Evolutionary conservation across 1,140 invertebrate genomes (phyloP), one percentile per base, ranked within the genome.

Genomic region (Drosophila saltans): DNA sequence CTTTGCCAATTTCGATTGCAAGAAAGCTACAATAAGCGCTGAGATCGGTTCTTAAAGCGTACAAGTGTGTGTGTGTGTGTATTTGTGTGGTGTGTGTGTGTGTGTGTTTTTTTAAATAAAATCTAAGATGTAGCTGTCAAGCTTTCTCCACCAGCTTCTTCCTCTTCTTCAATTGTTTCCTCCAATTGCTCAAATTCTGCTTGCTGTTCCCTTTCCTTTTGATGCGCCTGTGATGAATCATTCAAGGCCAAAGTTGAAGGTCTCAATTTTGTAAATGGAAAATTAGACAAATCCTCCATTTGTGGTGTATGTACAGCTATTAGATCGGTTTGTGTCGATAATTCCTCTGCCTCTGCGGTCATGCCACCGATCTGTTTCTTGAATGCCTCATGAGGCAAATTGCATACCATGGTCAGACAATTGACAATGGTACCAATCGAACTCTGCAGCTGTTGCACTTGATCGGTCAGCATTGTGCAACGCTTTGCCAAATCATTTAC

Each of bases 241-340:
- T 90, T 89, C 36, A 92, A 66, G 7, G 90, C 84, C 78, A 92
- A 41, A 1, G 92, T 91, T 0, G 92, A 92, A 21, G 92, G 92
- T 9, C 92, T 78, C 7, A 79, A 61, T 28, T 91, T 91, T 5
- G 71, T 84, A 58, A 92, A 92, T 0, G 91, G 91, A 58, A 92
- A 92, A 64, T 84, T 86, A 16, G 69, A 77, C 21, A 90, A 76
- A 56, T 83, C 88, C 64, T 92, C 92, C 11, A 95, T 93, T 88
- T 95, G 95, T 3, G 96, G 96, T 1, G 96, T 96, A 79, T 95
- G 94, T 5, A 96, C 95, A 1, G 96, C 96, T 11, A 95, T 93
- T 68, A 97, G 95, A 93, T 97, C 96, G 0, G 96, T 97, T 93
- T 97, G 96, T 2, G 96, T 96, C 66, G 93, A 94, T 21, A 43